These are phyloP conservation scores for Ptilorrhoa leucosticta DNA, from an alignment of 2,113 vertebrate species.

Conservation along the genomic window DNA sequence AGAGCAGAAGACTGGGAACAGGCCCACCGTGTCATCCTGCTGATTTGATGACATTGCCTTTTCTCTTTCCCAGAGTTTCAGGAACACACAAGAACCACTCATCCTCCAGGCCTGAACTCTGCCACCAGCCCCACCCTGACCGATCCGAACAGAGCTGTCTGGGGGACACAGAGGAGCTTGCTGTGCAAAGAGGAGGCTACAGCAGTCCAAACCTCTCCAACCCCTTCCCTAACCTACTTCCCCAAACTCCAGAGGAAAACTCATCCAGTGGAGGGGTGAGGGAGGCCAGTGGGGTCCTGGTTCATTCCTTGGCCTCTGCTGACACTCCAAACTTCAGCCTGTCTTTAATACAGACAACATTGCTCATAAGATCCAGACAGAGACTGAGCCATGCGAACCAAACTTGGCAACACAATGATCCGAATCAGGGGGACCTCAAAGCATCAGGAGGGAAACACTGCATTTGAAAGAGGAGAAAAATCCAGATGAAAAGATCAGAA, in stretches of 20 bases:
- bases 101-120: background rate
- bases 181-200: background rate
- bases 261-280: background rate
- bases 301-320: background rate
- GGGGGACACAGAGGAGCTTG: background rate
- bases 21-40: background rate
- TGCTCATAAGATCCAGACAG: background rate
- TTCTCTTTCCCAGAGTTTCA: background rate
- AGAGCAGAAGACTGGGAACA: background rate
- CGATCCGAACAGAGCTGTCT: accelerated
- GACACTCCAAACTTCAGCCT: background rate
- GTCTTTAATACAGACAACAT: background rate
- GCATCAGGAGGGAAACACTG: background rate
- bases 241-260: background rate
- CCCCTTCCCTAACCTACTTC: background rate
- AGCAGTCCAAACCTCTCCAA: background rate
- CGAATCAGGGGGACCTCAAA: background rate
- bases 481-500: background rate
- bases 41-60: background rate
- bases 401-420: background rate
- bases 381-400: background rate
- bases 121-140: background rate
- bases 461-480: background rate
- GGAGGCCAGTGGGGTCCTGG: background rate
- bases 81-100: background rate